Evolutionary conservation across 2,888 invertebrate species (phyloP), one percentile per base, ranked within the genome.

Genomic region (Serrognathus titanus): DNA sequence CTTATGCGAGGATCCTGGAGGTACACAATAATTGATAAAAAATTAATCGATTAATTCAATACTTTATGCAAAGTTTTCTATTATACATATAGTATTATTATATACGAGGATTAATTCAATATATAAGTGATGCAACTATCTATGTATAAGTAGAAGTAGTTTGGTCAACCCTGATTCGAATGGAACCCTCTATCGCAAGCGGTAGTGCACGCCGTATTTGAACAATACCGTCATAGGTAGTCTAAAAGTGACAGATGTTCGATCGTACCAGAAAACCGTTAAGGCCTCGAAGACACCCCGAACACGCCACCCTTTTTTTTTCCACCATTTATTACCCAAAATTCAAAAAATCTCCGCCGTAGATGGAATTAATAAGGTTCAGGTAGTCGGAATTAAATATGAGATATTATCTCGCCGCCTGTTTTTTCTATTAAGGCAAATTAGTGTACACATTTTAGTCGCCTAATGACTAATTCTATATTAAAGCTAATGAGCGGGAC

Each of bases 401-500:
- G 43, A 16, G 40, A 12, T 11, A 11, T 5, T 40, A 13, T 12
- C 11, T 40, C 13, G 11, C 20, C 43, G 16, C 9, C 9, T n/a
- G 43, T 43, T 16, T 16, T 46, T 24, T 51, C 50, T 63, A 61
- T 61, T 58, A 57, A 58, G 59, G 59, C 55, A 56, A 63, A 58
- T 63, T 57, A 61, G 63, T 60, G 57, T 62, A 63, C 57, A 63
- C 59, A 57, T 63, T 66, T 66, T 61, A 64, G 65, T 65, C 67
- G 70, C 74, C 71, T 77, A 80, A 80, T 79, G 79, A 79, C 80
- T 80, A 80, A 80, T 80, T 80, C 80, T 75, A 75, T 66, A 61
- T 66, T 69, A 57, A 70, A 72, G 71, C 67, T 69, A 70, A 71
- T 69, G 76, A 77, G 78, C 74, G 73, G 71, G 71, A 69, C 67